Conservation (phyloP, 2,797 vertebrate species). For the Tympanoctomys barrerae region DNA sequence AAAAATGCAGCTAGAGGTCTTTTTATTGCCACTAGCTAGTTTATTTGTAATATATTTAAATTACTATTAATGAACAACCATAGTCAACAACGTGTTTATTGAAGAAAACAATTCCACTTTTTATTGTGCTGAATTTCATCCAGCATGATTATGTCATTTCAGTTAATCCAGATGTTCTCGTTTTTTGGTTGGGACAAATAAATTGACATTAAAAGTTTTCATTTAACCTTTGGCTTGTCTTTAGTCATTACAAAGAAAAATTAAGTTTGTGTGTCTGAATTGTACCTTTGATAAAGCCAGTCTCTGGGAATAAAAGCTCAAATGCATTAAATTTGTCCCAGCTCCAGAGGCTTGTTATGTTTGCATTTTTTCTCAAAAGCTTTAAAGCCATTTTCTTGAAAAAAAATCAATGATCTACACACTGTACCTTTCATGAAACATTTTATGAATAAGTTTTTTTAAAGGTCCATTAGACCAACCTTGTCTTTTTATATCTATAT, state of each 20-base stretch:
- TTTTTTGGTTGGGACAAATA: constrained; percentile 41
- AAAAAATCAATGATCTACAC: constrained; percentile 58
- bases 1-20: neutral
- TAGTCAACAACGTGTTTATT: neutral
- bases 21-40: neutral
- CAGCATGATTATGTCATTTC: constrained; percentile 37
- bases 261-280: constrained; percentile 37
- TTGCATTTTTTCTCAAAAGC: constrained; percentile 64
- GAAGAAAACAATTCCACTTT: neutral
- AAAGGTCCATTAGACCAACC: constrained; percentile 69
- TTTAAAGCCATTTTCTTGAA: constrained; percentile 70
- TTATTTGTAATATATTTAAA: neutral
- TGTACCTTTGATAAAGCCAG: constrained; percentile 26
- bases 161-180: neutral
- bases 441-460: constrained; percentile 55
- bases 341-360: constrained; percentile 28
- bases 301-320: constrained; percentile 59
- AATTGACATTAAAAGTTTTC: neutral
- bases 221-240: constrained; percentile 16
- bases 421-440: constrained; percentile 31
- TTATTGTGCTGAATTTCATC: constrained; percentile 36
- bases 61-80: constrained; percentile 4
- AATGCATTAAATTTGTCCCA: constrained; percentile 41
- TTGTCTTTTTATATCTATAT: constrained; percentile 41
- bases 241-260: constrained; percentile 64